Conservation (phyloP, 2,113 vertebrate species). For the Dascyllus trimaculatus region DNA sequence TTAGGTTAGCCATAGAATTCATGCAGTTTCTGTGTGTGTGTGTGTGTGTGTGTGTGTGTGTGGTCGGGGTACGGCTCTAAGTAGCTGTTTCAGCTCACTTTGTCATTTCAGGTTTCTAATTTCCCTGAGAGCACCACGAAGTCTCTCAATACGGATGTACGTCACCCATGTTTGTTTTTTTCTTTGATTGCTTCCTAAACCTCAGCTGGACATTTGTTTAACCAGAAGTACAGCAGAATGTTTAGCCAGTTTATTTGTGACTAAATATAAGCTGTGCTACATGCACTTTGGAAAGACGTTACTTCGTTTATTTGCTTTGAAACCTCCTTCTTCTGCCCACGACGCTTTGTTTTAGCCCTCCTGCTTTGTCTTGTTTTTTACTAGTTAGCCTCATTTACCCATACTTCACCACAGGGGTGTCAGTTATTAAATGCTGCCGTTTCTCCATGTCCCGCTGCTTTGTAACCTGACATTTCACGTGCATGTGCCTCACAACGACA, state of each 20-base stretch:
- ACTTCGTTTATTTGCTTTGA: not conserved
- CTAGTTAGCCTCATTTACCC: not conserved
- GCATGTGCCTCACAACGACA: slow-evolving; percentile 24
- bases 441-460: not conserved
- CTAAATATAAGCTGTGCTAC: not conserved
- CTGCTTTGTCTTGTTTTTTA: not conserved
- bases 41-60: too few relatives aligned
- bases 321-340: not conserved
- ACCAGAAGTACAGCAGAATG: not conserved
- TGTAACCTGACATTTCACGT: slow-evolving; percentile 3
- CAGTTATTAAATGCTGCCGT: not conserved
- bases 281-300: not conserved
- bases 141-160: not conserved
- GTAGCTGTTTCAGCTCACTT: not conserved
- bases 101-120: too few relatives aligned
- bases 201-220: not conserved
- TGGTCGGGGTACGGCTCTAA: not conserved
- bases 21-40: not conserved
- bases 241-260: not conserved
- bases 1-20: not conserved
- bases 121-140: not conserved
- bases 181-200: not conserved
- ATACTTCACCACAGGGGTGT: not conserved
- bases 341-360: not conserved
- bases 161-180: not conserved